phyloP scores from a whole-genome alignment of 2,113 vertebrate genomes.

The Martes martes region DNA sequence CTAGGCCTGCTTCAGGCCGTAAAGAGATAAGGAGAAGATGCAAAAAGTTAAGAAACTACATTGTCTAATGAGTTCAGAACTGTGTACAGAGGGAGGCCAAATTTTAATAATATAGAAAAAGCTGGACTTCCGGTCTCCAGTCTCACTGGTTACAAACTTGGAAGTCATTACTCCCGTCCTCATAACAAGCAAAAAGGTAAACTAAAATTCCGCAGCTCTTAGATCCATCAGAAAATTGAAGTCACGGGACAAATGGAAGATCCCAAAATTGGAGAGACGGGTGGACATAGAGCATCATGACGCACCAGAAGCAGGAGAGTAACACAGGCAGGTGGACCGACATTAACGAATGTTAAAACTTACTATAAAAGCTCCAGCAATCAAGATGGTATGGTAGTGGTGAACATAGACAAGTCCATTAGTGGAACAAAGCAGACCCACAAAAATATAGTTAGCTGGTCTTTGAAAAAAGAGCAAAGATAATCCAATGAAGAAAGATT shows the following conservation, averaged over 20 bases:
- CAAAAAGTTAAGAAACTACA: not conserved
- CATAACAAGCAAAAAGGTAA: not conserved
- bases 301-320: not conserved
- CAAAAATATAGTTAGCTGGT: not conserved
- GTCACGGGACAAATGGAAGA: not conserved
- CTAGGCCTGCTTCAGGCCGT: not conserved
- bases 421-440: not conserved
- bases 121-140: not conserved
- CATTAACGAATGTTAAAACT: not conserved
- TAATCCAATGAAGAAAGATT: not conserved
- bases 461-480: not conserved
- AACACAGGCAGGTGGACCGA: not conserved
- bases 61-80: not conserved
- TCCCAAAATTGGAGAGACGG: not conserved
- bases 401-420: not conserved
- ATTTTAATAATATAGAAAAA: not conserved
- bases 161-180: not conserved
- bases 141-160: not conserved
- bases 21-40: not conserved
- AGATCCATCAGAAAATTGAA: not conserved
- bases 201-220: not conserved
- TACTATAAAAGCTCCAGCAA: not conserved
- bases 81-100: not conserved
- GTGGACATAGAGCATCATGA: not conserved
- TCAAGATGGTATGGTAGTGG: not conserved